phyloP scores from a whole-genome alignment of 2,888 invertebrate genomes.

The Leucoptera coffeella region DNA sequence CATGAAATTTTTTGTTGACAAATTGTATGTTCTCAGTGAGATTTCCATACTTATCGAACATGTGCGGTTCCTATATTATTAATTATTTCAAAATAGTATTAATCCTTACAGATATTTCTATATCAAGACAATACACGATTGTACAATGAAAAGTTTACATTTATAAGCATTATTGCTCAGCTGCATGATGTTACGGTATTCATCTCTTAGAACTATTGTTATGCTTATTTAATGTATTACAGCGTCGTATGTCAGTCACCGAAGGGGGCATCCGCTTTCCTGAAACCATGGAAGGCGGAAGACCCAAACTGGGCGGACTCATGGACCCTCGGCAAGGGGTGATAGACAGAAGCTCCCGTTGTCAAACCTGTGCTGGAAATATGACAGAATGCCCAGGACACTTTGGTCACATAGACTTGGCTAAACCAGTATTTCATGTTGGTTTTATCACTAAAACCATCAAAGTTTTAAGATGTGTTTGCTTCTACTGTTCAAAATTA shows the following conservation, averaged over 20 bases:
- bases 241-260: slow-evolving; percentile 97
- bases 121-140: too few relatives aligned
- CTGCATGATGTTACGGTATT: too few relatives aligned
- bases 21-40: too few relatives aligned
- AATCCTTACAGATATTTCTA: too few relatives aligned
- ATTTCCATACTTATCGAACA: too few relatives aligned
- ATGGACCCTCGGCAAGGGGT: slow-evolving; percentile 99
- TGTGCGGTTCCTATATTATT: too few relatives aligned
- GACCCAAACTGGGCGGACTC: slow-evolving; percentile 94
- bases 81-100: too few relatives aligned
- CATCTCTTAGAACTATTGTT: too few relatives aligned
- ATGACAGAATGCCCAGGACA: slow-evolving; percentile 99
- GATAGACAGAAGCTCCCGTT: slow-evolving; percentile 87
- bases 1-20: too few relatives aligned
- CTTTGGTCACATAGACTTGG: slow-evolving; percentile 96
- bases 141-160: too few relatives aligned
- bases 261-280: slow-evolving; percentile 95
- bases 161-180: too few relatives aligned
- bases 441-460: slow-evolving; percentile 97
- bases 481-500: slow-evolving; percentile 97
- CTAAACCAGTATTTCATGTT: slow-evolving; percentile 98
- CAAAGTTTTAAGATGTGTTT: slow-evolving; percentile 96
- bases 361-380: slow-evolving; percentile 95
- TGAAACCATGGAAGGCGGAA: slow-evolving; percentile 97
- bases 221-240: too few relatives aligned